Evolutionary conservation across 1,140 invertebrate genomes (phyloP).

Genomic region (Lepidostoma basale): DNA sequence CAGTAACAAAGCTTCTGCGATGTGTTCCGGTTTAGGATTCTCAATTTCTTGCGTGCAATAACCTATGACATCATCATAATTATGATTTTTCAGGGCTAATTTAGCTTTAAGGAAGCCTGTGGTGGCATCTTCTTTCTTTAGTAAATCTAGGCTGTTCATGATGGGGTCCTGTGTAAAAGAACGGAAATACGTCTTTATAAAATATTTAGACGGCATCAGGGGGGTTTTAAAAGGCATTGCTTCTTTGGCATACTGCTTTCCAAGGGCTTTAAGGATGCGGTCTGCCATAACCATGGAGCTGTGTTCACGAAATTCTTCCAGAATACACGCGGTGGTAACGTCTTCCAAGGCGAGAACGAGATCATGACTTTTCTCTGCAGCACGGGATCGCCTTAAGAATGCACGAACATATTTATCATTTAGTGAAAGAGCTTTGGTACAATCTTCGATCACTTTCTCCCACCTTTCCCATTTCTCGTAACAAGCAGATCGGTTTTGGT

Average conservation of each 20-base stretch:
- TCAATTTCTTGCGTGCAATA: slow-evolving; percentile 83
- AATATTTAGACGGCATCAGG: slow-evolving; percentile 80
- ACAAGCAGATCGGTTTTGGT: slow-evolving; percentile 94
- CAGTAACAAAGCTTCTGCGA: slow-evolving; percentile 72
- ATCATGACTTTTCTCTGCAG: slow-evolving; percentile 79
- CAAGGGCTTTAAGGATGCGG: slow-evolving; percentile 80
- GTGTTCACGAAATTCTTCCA: slow-evolving; percentile 87
- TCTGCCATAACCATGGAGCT: slow-evolving; percentile 81
- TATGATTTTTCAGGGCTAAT: slow-evolving; percentile 68
- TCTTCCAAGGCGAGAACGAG: slow-evolving; percentile 85
- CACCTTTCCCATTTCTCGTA: slow-evolving; percentile 92
- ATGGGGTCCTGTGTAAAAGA: slow-evolving; percentile 87
- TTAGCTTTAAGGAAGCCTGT: slow-evolving; percentile 72
- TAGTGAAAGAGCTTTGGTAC: slow-evolving; percentile 80
- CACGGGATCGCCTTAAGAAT: slow-evolving; percentile 80
- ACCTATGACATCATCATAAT: slow-evolving; percentile 79
- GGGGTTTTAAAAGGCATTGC: slow-evolving; percentile 71
- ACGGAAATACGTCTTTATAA: slow-evolving; percentile 82
- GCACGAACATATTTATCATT: slow-evolving; percentile 92
- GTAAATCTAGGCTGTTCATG: neutral
- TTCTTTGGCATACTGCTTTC: slow-evolving; percentile 73
- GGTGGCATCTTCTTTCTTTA: neutral
- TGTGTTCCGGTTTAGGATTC: slow-evolving; percentile 54
- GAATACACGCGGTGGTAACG: slow-evolving; percentile 87
- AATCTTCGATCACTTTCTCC: slow-evolving; percentile 84